Evolutionary conservation across 2,113 vertebrate genomes (phyloP).

Genomic region (Seriola aureovittata): DNA sequence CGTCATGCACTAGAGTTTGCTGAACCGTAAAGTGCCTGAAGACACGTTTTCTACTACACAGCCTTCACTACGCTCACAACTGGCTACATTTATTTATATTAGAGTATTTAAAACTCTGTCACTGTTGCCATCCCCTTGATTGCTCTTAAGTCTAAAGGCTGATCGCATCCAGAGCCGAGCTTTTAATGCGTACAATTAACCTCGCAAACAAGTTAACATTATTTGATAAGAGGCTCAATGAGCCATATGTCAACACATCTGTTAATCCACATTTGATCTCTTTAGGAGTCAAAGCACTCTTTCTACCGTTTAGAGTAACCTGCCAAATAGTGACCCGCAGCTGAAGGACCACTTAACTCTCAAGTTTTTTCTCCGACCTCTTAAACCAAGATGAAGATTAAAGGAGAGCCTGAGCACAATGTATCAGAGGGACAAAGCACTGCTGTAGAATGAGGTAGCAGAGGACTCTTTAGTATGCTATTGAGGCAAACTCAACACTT

Average conservation of each 20-base stretch:
- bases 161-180: conserved; percentile 8
- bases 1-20: conserved; percentile 19
- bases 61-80: background rate
- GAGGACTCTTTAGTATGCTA: conserved; percentile 27
- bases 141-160: conserved; percentile 9
- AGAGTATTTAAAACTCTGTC: background rate
- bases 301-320: conserved; percentile 22
- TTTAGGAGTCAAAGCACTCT: conserved; percentile 9
- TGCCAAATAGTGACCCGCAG: conserved; percentile 34
- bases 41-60: conserved; percentile 17
- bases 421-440: conserved; percentile 42
- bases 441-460: conserved; percentile 16
- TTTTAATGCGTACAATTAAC: conserved; percentile 38
- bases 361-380: conserved; percentile 33
- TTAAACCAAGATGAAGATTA: conserved; percentile 49
- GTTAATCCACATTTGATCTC: conserved; percentile 38
- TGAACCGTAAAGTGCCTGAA: conserved; percentile 37
- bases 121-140: background rate
- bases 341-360: conserved; percentile 48
- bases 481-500: conserved; percentile 39
- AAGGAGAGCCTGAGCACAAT: conserved; percentile 37
- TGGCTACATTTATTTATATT: conserved; percentile 19
- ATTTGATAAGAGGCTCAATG: conserved; percentile 29
- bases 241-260: conserved; percentile 38
- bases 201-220: conserved; percentile 27